Evolutionary conservation across 2,888 invertebrate genomes (phyloP), one percentile per base, ranked within the genome.

Genomic region (Corbicula japonica): DNA sequence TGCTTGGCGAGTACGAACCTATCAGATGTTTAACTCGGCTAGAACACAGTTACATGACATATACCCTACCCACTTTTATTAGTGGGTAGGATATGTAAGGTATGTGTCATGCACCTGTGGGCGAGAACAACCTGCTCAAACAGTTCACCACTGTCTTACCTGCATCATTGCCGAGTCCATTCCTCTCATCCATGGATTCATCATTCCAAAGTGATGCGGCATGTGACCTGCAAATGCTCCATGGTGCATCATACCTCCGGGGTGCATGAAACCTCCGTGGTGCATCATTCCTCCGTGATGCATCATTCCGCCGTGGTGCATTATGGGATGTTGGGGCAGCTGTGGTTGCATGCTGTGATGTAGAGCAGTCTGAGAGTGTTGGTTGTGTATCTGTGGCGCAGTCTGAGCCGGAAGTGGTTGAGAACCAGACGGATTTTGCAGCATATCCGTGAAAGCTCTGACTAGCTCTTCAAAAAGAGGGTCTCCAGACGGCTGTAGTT

Each of bases 141-240:
- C n/a, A n/a, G 10, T n/a, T 18, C 21, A 48, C 21, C n/a, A 58
- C 41, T 38, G 41, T 15, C 61, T 66, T 41, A 65, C 74, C 34
- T 75, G 74, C 74, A 75, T 75, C 61, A 68, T 68, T 12, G 28
- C 50, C 0, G 74, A 52, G 21, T 21, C 34, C 62, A 63, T 63
- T 30, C 62, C 34, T 15, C 65, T 38, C 74, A 75, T 75, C 74
- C 74, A 75, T 0, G 74, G 74, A 34, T 75, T 75, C 68, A 75
- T 54, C 21, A 68, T 61, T 2, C 68, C 61, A 26, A 62, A 68
- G 54, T n/a, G 65, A 34, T 50, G 23, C 26, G 26, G 34, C 65
- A 65, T 65, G 0, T 21, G 65, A 23, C 35, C 35, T 1, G 23
- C 48, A 18, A 63, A 46, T 34, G 34, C 21, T 48, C 62, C 62